A percentile compares a stretch with the other conserved stretches of the same genome.
Evolutionary conservation across 1,140 invertebrate genomes (phyloP).

Genomic region (Caenorhabditis inopinata): DNA sequence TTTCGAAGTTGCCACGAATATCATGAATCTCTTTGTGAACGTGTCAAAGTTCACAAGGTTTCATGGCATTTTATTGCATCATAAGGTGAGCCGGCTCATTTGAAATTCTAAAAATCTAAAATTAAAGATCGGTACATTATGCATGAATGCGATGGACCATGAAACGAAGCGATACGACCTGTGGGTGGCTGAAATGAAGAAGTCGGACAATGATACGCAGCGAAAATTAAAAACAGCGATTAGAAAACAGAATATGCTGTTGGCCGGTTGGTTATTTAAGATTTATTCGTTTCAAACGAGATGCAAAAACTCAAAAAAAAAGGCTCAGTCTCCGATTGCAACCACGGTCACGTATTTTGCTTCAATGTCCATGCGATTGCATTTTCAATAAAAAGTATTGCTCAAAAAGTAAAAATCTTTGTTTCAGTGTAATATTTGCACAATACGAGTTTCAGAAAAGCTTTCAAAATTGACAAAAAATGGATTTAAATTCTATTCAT

Average conservation of each 20-base stretch:
- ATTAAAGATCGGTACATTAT: constrained; percentile 15
- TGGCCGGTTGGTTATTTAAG: constrained; percentile 74
- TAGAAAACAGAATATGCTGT: constrained; percentile 86
- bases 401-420: no score
- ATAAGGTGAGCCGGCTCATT: constrained; percentile 74
- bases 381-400: no score
- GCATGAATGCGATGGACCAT: constrained; percentile 72
- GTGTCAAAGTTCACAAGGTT: constrained; percentile 95
- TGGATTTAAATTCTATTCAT: no score
- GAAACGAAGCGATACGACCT: constrained; percentile 87
- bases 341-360: no score
- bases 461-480: no score
- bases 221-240: constrained; percentile 79
- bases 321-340: no score
- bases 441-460: no score
- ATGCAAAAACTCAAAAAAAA: no score
- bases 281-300: no score
- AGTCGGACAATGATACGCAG: constrained; percentile 68
- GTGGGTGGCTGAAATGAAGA: constrained; percentile 86
- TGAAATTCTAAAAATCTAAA: constrained; percentile 9
- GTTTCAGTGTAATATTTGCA: no score
- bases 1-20: constrained; percentile 91
- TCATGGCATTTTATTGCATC: constrained; percentile 84
- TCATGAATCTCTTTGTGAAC: constrained; percentile 93
- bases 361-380: no score